These are phyloP conservation scores for Ectropis grisescens DNA, from an alignment of 1,140 invertebrate species.

Conservation along the genomic window DNA sequence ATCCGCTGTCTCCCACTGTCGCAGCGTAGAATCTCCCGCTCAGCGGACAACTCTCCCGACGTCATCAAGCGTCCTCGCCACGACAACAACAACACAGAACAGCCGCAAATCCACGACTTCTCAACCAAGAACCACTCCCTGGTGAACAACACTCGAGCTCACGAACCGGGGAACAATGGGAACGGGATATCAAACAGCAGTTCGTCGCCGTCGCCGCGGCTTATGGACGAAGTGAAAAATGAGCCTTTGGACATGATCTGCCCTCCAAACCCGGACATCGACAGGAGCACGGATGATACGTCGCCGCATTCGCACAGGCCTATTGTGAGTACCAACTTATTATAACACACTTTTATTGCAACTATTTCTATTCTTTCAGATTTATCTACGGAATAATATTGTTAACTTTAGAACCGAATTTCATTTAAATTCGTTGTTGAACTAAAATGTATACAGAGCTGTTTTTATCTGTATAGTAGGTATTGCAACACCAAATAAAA, in stretches of 20 bases:
- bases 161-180: conserved; percentile 57
- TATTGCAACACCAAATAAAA: too few relatives aligned
- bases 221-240: conserved; percentile 80
- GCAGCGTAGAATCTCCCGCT: conserved; percentile 73
- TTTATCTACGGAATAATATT: too few relatives aligned
- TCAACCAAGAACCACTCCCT: conserved; percentile 75
- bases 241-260: conserved; percentile 84
- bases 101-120: conserved; percentile 73
- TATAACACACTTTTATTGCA: too few relatives aligned
- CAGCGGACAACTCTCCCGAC: conserved; percentile 73
- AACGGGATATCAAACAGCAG: conserved; percentile 70
- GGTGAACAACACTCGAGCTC: conserved; percentile 54
- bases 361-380: too few relatives aligned
- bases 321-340: conserved; percentile 85
- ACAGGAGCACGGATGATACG: conserved; percentile 78
- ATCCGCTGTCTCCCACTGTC: conserved; percentile 77
- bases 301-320: conserved; percentile 76
- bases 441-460: too few relatives aligned
- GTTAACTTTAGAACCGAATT: too few relatives aligned
- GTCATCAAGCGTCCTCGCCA: conserved; percentile 68
- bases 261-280: conserved; percentile 77
- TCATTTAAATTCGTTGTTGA: too few relatives aligned
- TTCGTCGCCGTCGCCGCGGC: conserved; percentile 73
- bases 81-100: conserved; percentile 74
- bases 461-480: too few relatives aligned